phyloP scores from a whole-genome alignment of 2,888 invertebrate species.

The Ctenicera cuprea region DNA sequence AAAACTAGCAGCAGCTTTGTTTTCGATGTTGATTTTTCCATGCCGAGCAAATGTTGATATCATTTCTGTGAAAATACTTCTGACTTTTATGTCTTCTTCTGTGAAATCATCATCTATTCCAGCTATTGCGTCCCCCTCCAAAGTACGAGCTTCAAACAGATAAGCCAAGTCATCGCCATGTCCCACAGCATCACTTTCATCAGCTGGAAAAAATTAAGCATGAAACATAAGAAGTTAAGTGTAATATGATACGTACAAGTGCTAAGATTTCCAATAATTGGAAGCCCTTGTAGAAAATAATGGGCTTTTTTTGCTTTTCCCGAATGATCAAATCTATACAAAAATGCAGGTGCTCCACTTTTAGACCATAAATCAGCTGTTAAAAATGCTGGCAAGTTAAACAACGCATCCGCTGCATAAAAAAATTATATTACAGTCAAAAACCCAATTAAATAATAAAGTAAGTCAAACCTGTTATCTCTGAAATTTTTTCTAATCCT shows the following conservation, averaged over 20 bases:
- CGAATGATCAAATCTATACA: constrained; percentile 85
- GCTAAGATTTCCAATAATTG: constrained; percentile 75
- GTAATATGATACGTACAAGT: constrained; percentile 55
- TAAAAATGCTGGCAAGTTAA: constrained; percentile 85
- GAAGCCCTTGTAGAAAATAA: constrained; percentile 80
- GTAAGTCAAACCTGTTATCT: constrained; percentile 74
- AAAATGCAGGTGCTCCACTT: constrained; percentile 77
- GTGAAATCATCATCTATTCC: constrained; percentile 67
- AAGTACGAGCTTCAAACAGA: constrained; percentile 80
- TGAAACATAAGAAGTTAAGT: constrained; percentile 1
- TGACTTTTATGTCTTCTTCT: constrained; percentile 78
- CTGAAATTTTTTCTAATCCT: constrained; percentile 76
- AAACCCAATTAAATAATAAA: constrained; percentile 10
- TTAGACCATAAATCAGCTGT: constrained; percentile 83
- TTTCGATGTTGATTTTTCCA: constrained; percentile 70
- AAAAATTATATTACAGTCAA: background rate
- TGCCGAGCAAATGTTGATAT: constrained; percentile 81
- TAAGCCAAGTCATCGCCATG: constrained; percentile 86
- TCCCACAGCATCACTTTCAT: constrained; percentile 72
- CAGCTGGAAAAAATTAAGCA: constrained; percentile 44
- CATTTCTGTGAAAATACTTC: constrained; percentile 80
- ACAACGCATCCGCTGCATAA: constrained; percentile 81
- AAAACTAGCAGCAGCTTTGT: constrained; percentile 70
- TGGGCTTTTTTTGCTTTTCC: constrained; percentile 79
- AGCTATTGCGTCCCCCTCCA: constrained; percentile 76